A percentile compares a stretch with the other conserved stretches of the same genome.
Conservation (phyloP, 2,888 invertebrate species). For the Abrostola triplasia region DNA sequence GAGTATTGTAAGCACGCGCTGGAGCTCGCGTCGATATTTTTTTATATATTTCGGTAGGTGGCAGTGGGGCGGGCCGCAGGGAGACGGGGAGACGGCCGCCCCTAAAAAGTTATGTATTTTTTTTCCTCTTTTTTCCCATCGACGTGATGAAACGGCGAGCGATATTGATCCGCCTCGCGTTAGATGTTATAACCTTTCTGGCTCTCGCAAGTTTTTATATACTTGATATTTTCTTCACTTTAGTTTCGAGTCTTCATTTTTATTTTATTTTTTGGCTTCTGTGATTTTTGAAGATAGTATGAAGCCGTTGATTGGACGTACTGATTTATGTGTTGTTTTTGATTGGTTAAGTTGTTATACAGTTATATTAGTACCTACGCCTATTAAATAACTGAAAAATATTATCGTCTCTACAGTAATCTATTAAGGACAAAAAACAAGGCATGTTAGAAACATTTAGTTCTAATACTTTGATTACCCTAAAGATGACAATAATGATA, state of each 20-base stretch:
- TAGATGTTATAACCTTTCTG: conserved; percentile 50
- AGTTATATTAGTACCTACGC: too few relatives aligned
- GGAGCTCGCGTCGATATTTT: conserved; percentile 74
- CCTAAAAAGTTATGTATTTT: conserved; percentile 89
- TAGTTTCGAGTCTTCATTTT: conserved; percentile 9
- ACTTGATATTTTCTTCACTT: conserved; percentile 46
- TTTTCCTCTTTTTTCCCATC: conserved; percentile 87
- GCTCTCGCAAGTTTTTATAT: conserved; percentile 24
- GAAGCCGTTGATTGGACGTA: too few relatives aligned
- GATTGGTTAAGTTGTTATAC: too few relatives aligned
- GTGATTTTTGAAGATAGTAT: conserved; percentile 16
- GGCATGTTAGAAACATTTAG: too few relatives aligned
- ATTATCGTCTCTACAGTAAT: too few relatives aligned
- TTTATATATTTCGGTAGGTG: conserved; percentile 71
- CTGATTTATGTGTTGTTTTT: too few relatives aligned
- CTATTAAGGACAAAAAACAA: too few relatives aligned
- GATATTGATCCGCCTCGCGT: conserved; percentile 81
- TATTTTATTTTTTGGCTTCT: conserved; percentile 33
- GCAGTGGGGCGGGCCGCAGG: conserved; percentile 56
- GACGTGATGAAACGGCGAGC: conserved; percentile 85
- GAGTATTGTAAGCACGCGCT: conserved; percentile 82
- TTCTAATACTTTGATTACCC: too few relatives aligned
- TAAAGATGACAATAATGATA: too few relatives aligned
- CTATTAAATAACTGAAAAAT: too few relatives aligned
- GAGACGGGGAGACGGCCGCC: conserved; percentile 74